These are phyloP conservation scores for Cynodonichthys magdalenae DNA, from an alignment of 2,797 vertebrate species.

Conservation along the genomic window DNA sequence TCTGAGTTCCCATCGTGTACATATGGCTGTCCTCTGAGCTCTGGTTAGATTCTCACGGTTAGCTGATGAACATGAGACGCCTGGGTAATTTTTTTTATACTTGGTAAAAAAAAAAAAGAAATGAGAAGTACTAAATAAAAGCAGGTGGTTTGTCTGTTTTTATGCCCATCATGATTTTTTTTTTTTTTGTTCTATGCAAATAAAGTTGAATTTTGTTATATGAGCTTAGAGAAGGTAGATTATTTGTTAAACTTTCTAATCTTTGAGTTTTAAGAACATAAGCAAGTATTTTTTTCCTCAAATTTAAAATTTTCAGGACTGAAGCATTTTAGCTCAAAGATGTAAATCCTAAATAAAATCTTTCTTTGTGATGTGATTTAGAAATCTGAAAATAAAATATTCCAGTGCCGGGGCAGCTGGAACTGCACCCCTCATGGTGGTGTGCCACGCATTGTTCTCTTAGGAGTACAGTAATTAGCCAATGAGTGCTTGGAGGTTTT, in stretches of 20 bases:
- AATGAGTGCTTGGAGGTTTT: constrained; percentile 42
- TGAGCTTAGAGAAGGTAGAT: no score
- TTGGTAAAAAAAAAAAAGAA: constrained; percentile 20
- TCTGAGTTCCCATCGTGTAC: constrained; percentile 67
- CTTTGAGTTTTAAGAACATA: no score
- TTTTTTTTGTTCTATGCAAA: constrained; percentile 20
- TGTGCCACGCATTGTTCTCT: constrained; percentile 43
- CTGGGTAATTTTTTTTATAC: constrained; percentile 38
- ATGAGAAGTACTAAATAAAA: constrained; percentile 7
- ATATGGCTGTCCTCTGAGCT: constrained; percentile 58
- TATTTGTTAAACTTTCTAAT: no score
- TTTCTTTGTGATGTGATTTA: background rate
- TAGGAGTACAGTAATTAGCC: constrained; percentile 51
- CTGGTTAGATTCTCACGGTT: constrained; percentile 70
- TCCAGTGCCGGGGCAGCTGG: constrained; percentile 46
- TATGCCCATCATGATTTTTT: no score
- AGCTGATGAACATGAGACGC: constrained; percentile 67
- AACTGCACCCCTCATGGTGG: constrained; percentile 18
- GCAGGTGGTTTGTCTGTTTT: no score
- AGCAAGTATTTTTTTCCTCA: background rate
- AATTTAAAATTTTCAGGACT: background rate
- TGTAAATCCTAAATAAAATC: background rate
- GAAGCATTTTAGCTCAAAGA: background rate
- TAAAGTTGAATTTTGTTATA: constrained; percentile 25
- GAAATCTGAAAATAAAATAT: constrained; percentile 22